Evolutionary conservation across 2,113 vertebrate species (phyloP).

Genomic region (Clarias magur): DNA sequence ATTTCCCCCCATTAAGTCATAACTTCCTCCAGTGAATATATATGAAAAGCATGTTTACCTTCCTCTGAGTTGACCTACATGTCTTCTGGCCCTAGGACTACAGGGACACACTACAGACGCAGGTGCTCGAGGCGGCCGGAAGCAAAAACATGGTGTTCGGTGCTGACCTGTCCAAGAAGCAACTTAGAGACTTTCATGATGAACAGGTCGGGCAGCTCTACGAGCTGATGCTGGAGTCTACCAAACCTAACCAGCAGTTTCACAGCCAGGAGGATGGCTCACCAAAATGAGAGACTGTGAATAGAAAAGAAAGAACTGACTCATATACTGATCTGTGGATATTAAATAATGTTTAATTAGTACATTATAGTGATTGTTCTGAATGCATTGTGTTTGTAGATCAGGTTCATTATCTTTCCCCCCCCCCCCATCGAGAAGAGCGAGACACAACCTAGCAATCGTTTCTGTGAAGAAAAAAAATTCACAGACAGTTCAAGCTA

Average conservation of each 20-base stretch:
- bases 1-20: not conserved
- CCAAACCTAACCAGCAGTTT: slow-evolving; percentile 80
- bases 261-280: slow-evolving; percentile 69
- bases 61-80: not conserved
- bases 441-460: slow-evolving; percentile 2
- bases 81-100: slow-evolving; percentile 60
- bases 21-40: not conserved
- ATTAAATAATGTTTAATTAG: slow-evolving; percentile 31
- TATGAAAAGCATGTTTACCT: not conserved
- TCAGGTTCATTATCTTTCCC: slow-evolving; percentile 9
- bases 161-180: slow-evolving; percentile 73
- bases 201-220: slow-evolving; percentile 89
- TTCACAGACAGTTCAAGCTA: slow-evolving; percentile 23
- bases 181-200: slow-evolving; percentile 78
- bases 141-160: slow-evolving; percentile 71
- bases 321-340: slow-evolving; percentile 31
- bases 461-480: not conserved
- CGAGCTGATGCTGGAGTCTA: slow-evolving; percentile 88
- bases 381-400: not conserved
- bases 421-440: slow-evolving; percentile 19
- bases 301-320: not conserved
- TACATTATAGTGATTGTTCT: not conserved
- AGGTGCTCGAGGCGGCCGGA: slow-evolving; percentile 71
- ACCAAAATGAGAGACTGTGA: slow-evolving; percentile 53
- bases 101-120: slow-evolving; percentile 69